Conservation (phyloP, 2,113 vertebrate genomes). For the Coptodon rendalli region DNA sequence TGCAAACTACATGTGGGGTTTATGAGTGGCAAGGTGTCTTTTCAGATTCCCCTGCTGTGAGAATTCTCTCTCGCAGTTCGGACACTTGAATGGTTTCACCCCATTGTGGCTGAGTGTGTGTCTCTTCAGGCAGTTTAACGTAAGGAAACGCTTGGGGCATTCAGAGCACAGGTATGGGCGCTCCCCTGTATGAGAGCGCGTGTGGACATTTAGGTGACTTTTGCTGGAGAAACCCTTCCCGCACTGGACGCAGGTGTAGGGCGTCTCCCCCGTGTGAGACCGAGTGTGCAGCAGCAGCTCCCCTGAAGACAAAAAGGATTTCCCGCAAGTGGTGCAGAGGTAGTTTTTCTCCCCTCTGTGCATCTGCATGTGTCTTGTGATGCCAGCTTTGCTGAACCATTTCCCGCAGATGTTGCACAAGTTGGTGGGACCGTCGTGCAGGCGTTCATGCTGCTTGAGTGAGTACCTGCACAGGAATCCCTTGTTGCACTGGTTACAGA, state of each 20-base stretch:
- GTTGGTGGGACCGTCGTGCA: constrained; percentile 34
- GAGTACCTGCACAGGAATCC: constrained; percentile 49
- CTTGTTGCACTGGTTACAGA: constrained; percentile 46
- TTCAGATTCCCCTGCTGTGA: constrained; percentile 62
- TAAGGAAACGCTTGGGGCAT: constrained; percentile 56
- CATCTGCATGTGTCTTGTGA: constrained; percentile 53
- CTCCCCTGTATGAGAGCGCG: constrained; percentile 53
- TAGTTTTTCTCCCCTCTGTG: constrained; percentile 55
- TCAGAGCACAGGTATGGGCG: constrained; percentile 44
- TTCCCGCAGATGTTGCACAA: constrained; percentile 48
- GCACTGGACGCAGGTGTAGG: constrained; percentile 53
- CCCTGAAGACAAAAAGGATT: constrained; percentile 54
- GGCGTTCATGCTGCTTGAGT: constrained; percentile 46
- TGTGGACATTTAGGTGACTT: constrained; percentile 49
- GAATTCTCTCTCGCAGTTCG: constrained; percentile 42
- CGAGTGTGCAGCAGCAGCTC: constrained; percentile 56
- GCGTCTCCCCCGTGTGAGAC: constrained; percentile 53
- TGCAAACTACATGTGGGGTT: background rate
- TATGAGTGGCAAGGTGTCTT: constrained; percentile 48
- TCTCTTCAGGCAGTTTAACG: constrained; percentile 53
- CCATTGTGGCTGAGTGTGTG: constrained; percentile 55
- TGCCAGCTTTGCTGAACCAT: constrained; percentile 39
- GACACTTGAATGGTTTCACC: constrained; percentile 50
- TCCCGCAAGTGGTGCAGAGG: constrained; percentile 55
- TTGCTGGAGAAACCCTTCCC: constrained; percentile 57